These are phyloP conservation scores for Gorsachius goisagi DNA, from an alignment of 2,113 vertebrate species.

Conservation along the genomic window DNA sequence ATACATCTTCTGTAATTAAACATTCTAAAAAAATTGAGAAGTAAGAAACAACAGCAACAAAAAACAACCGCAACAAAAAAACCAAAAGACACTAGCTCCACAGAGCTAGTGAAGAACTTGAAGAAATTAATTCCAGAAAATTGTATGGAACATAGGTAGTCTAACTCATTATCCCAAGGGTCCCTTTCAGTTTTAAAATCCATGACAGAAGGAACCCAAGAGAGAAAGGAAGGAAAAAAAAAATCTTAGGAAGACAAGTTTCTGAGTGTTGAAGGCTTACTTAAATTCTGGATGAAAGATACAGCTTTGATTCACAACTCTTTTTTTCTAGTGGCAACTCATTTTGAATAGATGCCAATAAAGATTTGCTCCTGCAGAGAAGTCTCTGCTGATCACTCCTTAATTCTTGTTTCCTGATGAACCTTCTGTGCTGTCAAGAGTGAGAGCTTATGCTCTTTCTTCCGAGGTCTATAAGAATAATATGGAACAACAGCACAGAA, in stretches of 20 bases:
- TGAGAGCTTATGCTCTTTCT: background rate
- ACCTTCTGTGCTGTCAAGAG: background rate
- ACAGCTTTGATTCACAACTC: background rate
- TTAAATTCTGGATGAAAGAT: conserved; percentile 10
- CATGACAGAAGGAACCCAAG: background rate
- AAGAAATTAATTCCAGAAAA: background rate
- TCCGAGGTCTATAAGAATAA: background rate
- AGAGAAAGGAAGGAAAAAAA: background rate
- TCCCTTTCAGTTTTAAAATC: background rate
- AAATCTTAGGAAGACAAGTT: background rate
- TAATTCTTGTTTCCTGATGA: conserved; percentile 20
- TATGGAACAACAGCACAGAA: background rate
- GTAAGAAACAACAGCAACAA: accelerated
- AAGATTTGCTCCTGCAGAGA: conserved; percentile 27
- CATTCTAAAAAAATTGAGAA: background rate
- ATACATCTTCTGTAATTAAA: background rate
- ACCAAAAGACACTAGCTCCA: background rate
- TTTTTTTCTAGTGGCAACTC: background rate
- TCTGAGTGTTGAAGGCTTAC: background rate
- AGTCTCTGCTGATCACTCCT: conserved; percentile 3
- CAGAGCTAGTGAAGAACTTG: background rate
- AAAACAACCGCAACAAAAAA: background rate
- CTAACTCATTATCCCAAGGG: background rate
- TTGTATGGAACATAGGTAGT: background rate
- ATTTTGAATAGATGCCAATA: conserved; percentile 22